These are phyloP conservation scores for Mobula hypostoma DNA, from an alignment of 2,113 vertebrate species.

Conservation along the genomic window DNA sequence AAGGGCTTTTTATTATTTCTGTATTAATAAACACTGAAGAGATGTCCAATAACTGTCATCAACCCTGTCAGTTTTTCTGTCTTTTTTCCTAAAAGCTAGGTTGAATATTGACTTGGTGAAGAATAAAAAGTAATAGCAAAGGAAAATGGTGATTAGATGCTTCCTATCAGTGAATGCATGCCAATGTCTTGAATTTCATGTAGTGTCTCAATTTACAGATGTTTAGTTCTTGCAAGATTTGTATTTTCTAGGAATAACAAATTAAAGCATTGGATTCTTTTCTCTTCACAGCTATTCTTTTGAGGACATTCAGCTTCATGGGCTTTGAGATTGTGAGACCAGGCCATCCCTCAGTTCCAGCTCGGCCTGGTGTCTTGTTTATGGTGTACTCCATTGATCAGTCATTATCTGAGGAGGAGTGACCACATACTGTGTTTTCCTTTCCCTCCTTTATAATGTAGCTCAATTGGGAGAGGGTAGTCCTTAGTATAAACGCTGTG, in stretches of 20 bases:
- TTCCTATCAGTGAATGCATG: not conserved
- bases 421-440: constrained; percentile 40
- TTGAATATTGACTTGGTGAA: not conserved
- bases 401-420: constrained; percentile 87
- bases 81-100: not conserved
- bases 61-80: not conserved
- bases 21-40: not conserved
- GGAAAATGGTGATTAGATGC: not conserved
- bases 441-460: constrained; percentile 5
- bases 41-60: not conserved
- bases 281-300: constrained; percentile 68
- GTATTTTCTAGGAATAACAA: not conserved
- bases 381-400: constrained; percentile 91
- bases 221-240: not conserved
- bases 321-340: constrained; percentile 93
- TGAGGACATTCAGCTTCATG: constrained; percentile 94
- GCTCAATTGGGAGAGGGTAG: constrained; percentile 21
- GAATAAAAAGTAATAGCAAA: not conserved
- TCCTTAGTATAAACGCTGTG: constrained; percentile 36
- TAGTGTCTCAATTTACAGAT: not conserved
- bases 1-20: constrained; percentile 47
- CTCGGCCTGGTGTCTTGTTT: constrained; percentile 80
- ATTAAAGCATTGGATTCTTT: constrained; percentile 42
- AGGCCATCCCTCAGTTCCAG: constrained; percentile 78
- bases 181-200: not conserved